A percentile compares a stretch with the other conserved stretches of the same genome.
These are phyloP conservation scores for Agrilus biguttatus DNA, from an alignment of 2,888 invertebrate species.

Conservation along the genomic window DNA sequence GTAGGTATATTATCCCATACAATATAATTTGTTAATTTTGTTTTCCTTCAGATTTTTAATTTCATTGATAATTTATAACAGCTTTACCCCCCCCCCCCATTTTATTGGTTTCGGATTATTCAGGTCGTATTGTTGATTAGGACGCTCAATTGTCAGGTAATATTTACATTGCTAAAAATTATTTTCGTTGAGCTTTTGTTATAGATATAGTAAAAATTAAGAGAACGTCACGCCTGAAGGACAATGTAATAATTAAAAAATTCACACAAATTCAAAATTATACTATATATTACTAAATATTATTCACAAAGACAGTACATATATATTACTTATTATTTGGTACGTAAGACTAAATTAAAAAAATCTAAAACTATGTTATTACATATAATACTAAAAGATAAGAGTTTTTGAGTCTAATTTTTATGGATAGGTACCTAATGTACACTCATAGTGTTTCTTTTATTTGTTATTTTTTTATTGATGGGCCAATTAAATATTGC, in stretches of 20 bases:
- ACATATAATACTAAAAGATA: slow-evolving; percentile 16
- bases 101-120: no score
- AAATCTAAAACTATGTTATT: slow-evolving; percentile 27
- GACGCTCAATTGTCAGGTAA: no score
- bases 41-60: no score
- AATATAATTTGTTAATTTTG: no score
- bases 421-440: slow-evolving; percentile 8
- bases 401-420: slow-evolving; percentile 15
- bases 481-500: slow-evolving; percentile 4
- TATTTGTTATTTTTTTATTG: slow-evolving; percentile 2
- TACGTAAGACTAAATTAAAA: slow-evolving; percentile 29
- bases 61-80: no score
- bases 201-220: no score
- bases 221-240: no score
- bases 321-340: slow-evolving; percentile 18
- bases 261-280: slow-evolving; percentile 12
- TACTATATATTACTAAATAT: slow-evolving; percentile 19
- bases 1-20: no score
- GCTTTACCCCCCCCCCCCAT: no score
- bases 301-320: slow-evolving; percentile 34
- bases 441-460: slow-evolving; percentile 7
- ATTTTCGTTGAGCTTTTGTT: no score
- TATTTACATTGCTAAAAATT: no score
- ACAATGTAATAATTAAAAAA: background rate
- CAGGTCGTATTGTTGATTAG: no score